phyloP scores from a whole-genome alignment of 2,113 vertebrate genomes.

The Epinephelus moara region DNA sequence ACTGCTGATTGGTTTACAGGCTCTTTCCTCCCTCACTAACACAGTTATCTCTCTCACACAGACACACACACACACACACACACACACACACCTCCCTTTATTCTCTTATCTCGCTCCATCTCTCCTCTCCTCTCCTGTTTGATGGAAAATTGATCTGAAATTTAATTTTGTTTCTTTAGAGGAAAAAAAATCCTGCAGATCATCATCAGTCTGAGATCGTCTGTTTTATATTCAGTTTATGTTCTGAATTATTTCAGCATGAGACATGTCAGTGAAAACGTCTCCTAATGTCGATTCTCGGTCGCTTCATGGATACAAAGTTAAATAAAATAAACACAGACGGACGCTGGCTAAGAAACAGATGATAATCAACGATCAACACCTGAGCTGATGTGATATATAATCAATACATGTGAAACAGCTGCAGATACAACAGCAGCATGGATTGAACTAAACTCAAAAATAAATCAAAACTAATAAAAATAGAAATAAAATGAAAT shows the following conservation, averaged over 20 bases:
- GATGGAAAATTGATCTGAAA: constrained; percentile 56
- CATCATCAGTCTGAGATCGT: background rate
- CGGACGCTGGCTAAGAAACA: too few relatives aligned
- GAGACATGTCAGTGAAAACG: too few relatives aligned
- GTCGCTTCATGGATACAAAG: too few relatives aligned
- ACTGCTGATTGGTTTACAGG: constrained; percentile 47
- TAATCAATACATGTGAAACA: too few relatives aligned
- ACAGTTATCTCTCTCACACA: constrained; percentile 32
- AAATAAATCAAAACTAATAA: too few relatives aligned
- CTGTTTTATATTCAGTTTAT: background rate
- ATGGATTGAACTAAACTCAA: too few relatives aligned
- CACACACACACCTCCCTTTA: constrained; percentile 13
- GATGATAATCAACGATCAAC: too few relatives aligned
- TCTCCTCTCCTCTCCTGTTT: background rate
- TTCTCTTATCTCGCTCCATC: constrained; percentile 46
- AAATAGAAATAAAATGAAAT: too few relatives aligned
- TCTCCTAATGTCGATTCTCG: too few relatives aligned
- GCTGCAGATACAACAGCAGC: too few relatives aligned
- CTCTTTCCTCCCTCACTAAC: constrained; percentile 48
- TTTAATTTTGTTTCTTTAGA: constrained; percentile 23
- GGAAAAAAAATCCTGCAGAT: background rate
- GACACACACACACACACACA: constrained; percentile 29
- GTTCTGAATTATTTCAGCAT: background rate
- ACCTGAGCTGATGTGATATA: too few relatives aligned
- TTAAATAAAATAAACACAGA: too few relatives aligned